Conservation (phyloP, 2,113 vertebrate genomes). For the Cariama cristata region DNA sequence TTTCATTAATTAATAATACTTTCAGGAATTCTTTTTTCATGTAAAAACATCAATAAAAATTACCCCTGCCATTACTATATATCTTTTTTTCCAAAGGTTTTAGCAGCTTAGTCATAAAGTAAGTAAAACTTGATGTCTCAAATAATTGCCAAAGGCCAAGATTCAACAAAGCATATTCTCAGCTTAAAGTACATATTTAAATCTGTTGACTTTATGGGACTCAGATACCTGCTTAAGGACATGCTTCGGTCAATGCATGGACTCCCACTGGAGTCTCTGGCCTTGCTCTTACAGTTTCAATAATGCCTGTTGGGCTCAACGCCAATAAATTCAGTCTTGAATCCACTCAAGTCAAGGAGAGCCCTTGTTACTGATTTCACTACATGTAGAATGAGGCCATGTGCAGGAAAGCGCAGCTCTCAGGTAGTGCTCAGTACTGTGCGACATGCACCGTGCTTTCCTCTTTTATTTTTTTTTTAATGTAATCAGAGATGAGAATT, state of each 20-base stretch:
- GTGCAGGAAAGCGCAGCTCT: not conserved
- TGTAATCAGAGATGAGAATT: conserved; percentile 3
- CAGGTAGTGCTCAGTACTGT: not conserved
- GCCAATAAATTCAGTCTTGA: conserved; percentile 42
- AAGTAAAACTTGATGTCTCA: not conserved
- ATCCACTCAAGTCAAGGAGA: conserved; percentile 47
- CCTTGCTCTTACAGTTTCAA: conserved; percentile 25
- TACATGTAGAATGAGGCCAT: conserved; percentile 30
- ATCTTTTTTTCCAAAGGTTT: not conserved
- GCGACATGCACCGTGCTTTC: not conserved
- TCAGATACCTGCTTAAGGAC: conserved; percentile 33
- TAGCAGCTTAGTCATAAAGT: not conserved
- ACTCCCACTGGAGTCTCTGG: conserved; percentile 30
- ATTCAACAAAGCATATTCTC: not conserved
- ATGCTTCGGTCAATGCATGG: conserved; percentile 21
- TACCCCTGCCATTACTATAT: not conserved
- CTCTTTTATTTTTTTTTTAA: not conserved
- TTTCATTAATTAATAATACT: not conserved
- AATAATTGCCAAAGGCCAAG: not conserved
- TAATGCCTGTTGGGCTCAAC: not conserved
- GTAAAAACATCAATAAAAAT: not conserved
- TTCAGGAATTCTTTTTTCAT: not conserved
- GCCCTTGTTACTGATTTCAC: conserved; percentile 46
- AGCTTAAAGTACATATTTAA: conserved; percentile 33
- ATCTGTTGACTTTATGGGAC: conserved; percentile 22